Conservation (phyloP, 2,113 vertebrate species). For the Hippocampus mohnikei region DNA sequence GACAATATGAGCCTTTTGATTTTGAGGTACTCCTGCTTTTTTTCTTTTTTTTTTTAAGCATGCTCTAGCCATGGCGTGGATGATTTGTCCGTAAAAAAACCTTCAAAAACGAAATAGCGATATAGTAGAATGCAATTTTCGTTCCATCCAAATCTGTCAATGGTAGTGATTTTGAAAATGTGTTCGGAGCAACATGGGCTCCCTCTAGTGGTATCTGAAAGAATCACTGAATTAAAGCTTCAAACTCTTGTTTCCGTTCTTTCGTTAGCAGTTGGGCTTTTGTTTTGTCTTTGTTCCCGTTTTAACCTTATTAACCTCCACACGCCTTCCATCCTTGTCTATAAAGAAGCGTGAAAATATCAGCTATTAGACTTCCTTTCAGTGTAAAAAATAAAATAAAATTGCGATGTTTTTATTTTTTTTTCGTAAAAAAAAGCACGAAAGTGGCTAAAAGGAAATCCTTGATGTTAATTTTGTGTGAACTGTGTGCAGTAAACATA, state of each 20-base stretch:
- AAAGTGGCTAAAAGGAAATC: constrained; percentile 32
- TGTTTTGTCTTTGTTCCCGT: no score
- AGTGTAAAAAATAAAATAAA: not conserved
- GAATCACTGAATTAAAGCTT: not conserved
- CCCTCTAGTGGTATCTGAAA: not conserved
- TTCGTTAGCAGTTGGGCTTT: no score
- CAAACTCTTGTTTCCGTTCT: no score
- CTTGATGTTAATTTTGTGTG: constrained; percentile 65
- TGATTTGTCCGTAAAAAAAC: not conserved
- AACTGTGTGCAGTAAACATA: constrained; percentile 65
- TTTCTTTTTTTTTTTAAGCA: not conserved
- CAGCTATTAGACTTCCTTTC: not conserved
- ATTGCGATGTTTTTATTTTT: not conserved
- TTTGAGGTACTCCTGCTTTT: not conserved
- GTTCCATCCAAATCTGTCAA: not conserved
- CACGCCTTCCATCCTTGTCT: not conserved
- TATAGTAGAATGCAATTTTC: no score
- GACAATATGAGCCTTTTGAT: not conserved
- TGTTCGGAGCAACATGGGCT: not conserved
- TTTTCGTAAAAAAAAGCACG: not conserved
- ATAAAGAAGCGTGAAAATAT: not conserved
- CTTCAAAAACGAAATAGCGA: no score
- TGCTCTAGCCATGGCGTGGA: not conserved
- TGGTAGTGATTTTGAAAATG: not conserved
- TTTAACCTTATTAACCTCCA: no score